Conservation (phyloP, 2,888 invertebrate genomes). For the Linyphia triangularis region DNA sequence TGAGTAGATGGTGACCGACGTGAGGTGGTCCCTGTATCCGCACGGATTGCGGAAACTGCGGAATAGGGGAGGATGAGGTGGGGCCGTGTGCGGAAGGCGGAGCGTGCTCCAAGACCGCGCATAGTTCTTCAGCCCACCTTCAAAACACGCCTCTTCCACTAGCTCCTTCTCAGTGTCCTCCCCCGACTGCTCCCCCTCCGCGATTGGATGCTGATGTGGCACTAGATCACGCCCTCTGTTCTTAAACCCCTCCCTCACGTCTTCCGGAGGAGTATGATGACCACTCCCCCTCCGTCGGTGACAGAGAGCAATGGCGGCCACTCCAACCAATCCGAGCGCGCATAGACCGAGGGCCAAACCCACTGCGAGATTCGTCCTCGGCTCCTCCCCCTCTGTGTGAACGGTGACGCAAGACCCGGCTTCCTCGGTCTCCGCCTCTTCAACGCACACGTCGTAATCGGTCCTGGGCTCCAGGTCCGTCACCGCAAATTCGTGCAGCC, state of each 20-base stretch:
- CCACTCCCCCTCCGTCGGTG: conserved; percentile 15
- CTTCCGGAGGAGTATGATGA: too few species aligned
- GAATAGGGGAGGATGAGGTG: conserved; percentile 19
- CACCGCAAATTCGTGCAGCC: conserved; percentile 51
- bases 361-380: conserved; percentile 44
- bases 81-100: conserved; percentile 29
- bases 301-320: conserved; percentile 33
- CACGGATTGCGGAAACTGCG: conserved; percentile 46
- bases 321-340: conserved; percentile 36
- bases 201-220: too few species aligned
- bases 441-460: conserved; percentile 62
- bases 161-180: neutral
- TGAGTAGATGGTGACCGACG: conserved; percentile 66
- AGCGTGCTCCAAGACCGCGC: conserved; percentile 57
- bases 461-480: conserved; percentile 56
- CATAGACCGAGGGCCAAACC: conserved; percentile 51
- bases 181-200: neutral
- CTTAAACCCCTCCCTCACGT: too few species aligned
- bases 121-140: neutral
- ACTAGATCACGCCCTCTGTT: neutral
- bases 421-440: conserved; percentile 48
- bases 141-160: neutral
- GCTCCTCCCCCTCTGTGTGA: conserved; percentile 37
- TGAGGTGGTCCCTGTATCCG: conserved; percentile 56
- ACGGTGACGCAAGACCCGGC: conserved; percentile 30